phyloP scores from a whole-genome alignment of 2,888 invertebrate genomes.

The Gortyna flavago region DNA sequence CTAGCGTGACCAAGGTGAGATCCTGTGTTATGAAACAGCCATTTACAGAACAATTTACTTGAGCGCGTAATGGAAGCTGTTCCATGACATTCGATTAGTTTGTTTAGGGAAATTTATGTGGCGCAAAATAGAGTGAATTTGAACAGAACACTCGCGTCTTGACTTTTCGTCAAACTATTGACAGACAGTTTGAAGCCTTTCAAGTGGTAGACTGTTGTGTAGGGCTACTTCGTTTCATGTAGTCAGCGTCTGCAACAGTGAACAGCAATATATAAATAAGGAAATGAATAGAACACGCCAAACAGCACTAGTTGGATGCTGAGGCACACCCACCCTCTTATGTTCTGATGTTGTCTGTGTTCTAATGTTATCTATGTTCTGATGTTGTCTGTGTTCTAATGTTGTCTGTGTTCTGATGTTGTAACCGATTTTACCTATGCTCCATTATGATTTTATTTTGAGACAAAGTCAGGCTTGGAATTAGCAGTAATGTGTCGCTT shows the following conservation, averaged over 20 bases:
- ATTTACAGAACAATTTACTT: slow-evolving; percentile 23
- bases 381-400: background rate
- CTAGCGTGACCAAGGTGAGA: slow-evolving; percentile 59
- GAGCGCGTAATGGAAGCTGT: background rate
- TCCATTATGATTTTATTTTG: background rate
- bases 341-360: background rate
- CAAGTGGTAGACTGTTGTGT: slow-evolving; percentile 3
- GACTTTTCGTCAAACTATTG: background rate
- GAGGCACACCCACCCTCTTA: background rate
- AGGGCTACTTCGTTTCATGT: background rate
- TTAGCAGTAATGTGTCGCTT: background rate
- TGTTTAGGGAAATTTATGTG: background rate
- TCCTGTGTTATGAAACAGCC: slow-evolving; percentile 22
- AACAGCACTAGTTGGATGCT: background rate
- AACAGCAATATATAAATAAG: background rate
- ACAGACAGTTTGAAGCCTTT: slow-evolving; percentile 17
- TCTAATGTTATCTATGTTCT: background rate
- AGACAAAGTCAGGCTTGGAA: background rate
- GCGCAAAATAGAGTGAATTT: slow-evolving; percentile 4
- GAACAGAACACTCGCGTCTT: background rate
- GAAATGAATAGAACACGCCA: background rate
- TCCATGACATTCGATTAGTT: slow-evolving; percentile 19
- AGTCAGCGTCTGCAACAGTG: background rate
- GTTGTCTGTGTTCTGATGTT: background rate
- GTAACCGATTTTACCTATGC: background rate